phyloP scores from a whole-genome alignment of 2,888 invertebrate genomes.

The Baronia brevicornis region DNA sequence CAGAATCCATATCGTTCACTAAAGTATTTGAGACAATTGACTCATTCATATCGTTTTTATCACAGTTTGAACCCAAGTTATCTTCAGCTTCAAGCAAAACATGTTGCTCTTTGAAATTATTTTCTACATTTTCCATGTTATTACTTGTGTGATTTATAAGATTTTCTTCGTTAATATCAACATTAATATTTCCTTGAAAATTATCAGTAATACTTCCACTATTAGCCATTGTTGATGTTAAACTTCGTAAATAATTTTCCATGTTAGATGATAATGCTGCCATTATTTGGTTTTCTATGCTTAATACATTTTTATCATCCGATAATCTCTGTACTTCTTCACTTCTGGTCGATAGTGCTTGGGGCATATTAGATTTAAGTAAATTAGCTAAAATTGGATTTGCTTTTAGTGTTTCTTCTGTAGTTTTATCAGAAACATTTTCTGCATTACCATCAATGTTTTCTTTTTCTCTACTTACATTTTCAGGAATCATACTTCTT shows the following conservation, averaged over 20 bases:
- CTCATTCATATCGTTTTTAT: slow-evolving; percentile 33
- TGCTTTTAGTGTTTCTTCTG: slow-evolving; percentile 43
- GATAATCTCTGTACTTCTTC: slow-evolving; percentile 6
- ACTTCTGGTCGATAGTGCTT: slow-evolving; percentile 4
- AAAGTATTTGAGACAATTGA: slow-evolving; percentile 35
- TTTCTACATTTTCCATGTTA: too few species aligned
- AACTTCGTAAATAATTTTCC: slow-evolving; percentile 47
- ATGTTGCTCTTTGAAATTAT: slow-evolving; percentile 31
- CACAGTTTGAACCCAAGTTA: slow-evolving; percentile 20
- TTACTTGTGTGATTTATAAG: too few species aligned
- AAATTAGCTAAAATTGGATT: slow-evolving; percentile 62
- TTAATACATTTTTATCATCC: slow-evolving; percentile 15
- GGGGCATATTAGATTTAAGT: slow-evolving; percentile 29
- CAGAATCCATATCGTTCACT: slow-evolving; percentile 38
- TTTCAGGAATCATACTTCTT: slow-evolving; percentile 13
- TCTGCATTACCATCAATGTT: slow-evolving; percentile 33
- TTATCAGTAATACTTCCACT: background rate
- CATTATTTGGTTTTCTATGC: slow-evolving; percentile 49
- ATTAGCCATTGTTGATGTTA: slow-evolving; percentile 29
- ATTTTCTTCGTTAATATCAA: slow-evolving; percentile 1
- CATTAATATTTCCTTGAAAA: slow-evolving; percentile 2
- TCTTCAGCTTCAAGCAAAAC: slow-evolving; percentile 21
- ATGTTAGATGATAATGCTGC: slow-evolving; percentile 47
- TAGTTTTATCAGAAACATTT: slow-evolving; percentile 7
- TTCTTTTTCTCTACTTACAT: slow-evolving; percentile 34